Conservation (phyloP, 2,888 invertebrate species). For the Acleris emargana region DNA sequence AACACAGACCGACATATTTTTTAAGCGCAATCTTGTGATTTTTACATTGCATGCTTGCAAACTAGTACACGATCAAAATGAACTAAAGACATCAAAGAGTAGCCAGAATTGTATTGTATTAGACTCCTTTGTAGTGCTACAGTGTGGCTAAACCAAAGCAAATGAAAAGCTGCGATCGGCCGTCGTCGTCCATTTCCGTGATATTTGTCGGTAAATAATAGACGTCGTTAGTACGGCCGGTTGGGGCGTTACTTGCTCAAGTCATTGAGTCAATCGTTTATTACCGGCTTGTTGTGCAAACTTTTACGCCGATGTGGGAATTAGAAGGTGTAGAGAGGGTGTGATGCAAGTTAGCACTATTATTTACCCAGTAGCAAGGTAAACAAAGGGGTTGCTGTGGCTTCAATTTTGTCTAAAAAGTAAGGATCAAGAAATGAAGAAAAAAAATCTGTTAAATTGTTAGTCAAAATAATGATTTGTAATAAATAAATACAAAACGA, state of each 20-base stretch:
- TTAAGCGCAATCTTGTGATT: too few relatives aligned
- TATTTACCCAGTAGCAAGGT: not conserved
- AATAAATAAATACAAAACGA: not conserved
- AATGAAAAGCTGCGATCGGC: conserved; percentile 57
- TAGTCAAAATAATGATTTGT: not conserved
- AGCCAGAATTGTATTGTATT: conserved; percentile 60
- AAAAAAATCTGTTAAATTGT: too few relatives aligned
- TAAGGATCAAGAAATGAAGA: too few relatives aligned
- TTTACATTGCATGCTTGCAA: too few relatives aligned
- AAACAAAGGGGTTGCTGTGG: not conserved
- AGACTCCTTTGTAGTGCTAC: conserved; percentile 54
- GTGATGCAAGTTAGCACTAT: not conserved
- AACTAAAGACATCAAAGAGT: not conserved
- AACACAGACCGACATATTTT: too few relatives aligned
- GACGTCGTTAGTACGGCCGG: conserved; percentile 76
- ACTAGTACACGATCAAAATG: too few relatives aligned
- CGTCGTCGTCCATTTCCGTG: conserved; percentile 47
- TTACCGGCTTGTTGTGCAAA: conserved; percentile 81
- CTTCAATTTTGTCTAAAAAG: not conserved
- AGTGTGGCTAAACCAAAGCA: conserved; percentile 49
- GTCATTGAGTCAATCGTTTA: conserved; percentile 83
- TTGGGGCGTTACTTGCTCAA: conserved; percentile 80
- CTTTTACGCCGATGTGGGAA: conserved; percentile 62
- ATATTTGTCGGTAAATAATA: conserved; percentile 70
- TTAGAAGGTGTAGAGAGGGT: conserved; percentile 51